Percentiles rank a stretch among this genome's conserved stretches.
phyloP scores from a whole-genome alignment of 2,797 vertebrate genomes.

The Cygnus olor region DNA sequence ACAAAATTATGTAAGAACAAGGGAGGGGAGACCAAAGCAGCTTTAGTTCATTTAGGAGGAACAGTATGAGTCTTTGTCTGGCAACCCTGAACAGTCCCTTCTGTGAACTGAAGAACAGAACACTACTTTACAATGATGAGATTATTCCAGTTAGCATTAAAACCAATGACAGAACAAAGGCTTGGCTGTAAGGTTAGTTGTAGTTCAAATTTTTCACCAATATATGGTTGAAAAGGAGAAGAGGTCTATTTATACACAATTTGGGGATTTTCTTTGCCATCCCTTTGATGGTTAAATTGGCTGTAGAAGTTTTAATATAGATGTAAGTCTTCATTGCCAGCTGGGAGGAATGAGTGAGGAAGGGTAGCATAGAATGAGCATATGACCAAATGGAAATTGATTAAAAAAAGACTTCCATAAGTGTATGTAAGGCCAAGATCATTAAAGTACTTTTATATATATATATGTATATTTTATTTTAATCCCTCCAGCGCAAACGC shows the following conservation, averaged over 20 bases:
- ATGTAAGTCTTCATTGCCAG: not conserved
- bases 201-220: not conserved
- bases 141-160: not conserved
- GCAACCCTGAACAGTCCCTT: not conserved
- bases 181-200: not conserved
- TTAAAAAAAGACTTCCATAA: not conserved
- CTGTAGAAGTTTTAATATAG: not conserved
- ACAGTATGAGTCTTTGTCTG: not conserved
- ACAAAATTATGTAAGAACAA: conserved; percentile 37
- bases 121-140: not conserved
- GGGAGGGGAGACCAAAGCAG: not conserved
- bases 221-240: not conserved
- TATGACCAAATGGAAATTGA: not conserved
- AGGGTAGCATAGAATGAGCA: not conserved
- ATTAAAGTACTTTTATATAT: not conserved
- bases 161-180: not conserved
- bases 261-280: not conserved
- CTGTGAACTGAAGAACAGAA: not conserved
- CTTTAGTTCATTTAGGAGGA: not conserved
- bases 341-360: not conserved
- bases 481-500: rapidly evolving
- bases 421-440: not conserved
- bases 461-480: not conserved
- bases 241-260: not conserved
- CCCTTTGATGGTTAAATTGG: not conserved